Conservation (phyloP, 2,888 invertebrate species). For the Drosophila nr. medialis region DNA sequence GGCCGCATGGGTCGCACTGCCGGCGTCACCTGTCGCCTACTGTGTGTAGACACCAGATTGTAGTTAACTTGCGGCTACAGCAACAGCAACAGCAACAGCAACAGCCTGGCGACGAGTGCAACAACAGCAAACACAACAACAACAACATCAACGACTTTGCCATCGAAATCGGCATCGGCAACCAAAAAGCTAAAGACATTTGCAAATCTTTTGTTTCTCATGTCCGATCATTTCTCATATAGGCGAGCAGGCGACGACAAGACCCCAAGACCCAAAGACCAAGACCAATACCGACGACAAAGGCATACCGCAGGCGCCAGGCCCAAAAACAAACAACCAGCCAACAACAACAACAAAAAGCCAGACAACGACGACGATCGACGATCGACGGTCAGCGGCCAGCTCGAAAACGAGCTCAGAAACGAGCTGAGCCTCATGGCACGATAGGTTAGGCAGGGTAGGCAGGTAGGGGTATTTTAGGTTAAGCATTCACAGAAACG, state of each 20-base stretch:
- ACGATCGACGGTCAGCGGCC: constrained; percentile 57
- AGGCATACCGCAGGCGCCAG: constrained; percentile 84
- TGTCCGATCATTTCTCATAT: constrained; percentile 83
- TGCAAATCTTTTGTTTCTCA: constrained; percentile 83
- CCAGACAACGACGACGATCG: constrained; percentile 44
- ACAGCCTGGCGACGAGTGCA: constrained; percentile 29
- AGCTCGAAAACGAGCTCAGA: constrained; percentile 56
- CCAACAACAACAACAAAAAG: constrained; percentile 32
- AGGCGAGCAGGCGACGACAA: constrained; percentile 73
- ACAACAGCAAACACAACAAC: constrained; percentile 24
- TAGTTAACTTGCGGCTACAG: constrained; percentile 49
- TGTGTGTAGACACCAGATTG: constrained; percentile 53
- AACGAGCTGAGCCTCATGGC: constrained; percentile 17
- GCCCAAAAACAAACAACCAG: constrained; percentile 65
- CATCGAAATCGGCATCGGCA: constrained; percentile 58
- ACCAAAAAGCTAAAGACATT: constrained; percentile 80
- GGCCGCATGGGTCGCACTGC: constrained; percentile 37
- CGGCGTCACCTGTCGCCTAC: constrained; percentile 77
- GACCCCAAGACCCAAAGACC: constrained; percentile 46
- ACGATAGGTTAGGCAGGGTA: not conserved
- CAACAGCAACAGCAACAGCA: constrained; percentile 45
- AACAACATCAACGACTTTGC: constrained; percentile 13
- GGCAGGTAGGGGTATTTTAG: constrained; percentile 3
- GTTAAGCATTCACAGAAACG: constrained; percentile 51
- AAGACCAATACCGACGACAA: constrained; percentile 70